Conservation (phyloP, 2,113 vertebrate species). For the Clarias gariepinus region DNA sequence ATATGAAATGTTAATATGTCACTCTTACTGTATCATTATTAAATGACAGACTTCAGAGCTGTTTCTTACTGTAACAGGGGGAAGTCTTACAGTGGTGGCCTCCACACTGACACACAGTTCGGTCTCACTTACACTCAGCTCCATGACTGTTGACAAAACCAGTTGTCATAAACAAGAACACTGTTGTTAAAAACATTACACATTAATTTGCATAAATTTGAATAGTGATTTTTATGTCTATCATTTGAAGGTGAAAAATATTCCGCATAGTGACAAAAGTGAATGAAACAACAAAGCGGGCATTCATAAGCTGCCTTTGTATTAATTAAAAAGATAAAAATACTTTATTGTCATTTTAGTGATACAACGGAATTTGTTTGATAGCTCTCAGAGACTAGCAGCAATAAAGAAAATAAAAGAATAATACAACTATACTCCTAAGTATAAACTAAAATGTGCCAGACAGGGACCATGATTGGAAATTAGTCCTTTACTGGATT, state of each 20-base stretch:
- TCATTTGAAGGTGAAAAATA: not conserved
- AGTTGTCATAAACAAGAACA: not conserved
- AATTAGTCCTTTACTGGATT: no score
- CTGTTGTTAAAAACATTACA: not conserved
- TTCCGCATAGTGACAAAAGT: not conserved
- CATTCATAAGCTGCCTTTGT: not conserved
- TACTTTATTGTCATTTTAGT: no score
- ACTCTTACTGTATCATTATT: not conserved
- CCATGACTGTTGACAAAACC: slow-evolving; percentile 70
- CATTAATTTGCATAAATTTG: not conserved
- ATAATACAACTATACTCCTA: no score
- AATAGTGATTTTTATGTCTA: not conserved
- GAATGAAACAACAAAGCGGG: not conserved
- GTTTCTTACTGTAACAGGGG: slow-evolving; percentile 73
- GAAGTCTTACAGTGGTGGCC: slow-evolving; percentile 73
- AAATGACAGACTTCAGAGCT: not conserved
- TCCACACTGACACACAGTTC: slow-evolving; percentile 83
- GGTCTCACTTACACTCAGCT: slow-evolving; percentile 77
- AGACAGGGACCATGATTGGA: no score
- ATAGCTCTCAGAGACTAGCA: no score
- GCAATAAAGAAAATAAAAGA: no score
- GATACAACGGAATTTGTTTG: no score
- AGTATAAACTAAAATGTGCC: no score
- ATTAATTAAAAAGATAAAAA: not conserved
- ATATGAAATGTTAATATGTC: not conserved